Evolutionary conservation across 2,888 invertebrate species (phyloP).

Genomic region (Lucinisca nassula): DNA sequence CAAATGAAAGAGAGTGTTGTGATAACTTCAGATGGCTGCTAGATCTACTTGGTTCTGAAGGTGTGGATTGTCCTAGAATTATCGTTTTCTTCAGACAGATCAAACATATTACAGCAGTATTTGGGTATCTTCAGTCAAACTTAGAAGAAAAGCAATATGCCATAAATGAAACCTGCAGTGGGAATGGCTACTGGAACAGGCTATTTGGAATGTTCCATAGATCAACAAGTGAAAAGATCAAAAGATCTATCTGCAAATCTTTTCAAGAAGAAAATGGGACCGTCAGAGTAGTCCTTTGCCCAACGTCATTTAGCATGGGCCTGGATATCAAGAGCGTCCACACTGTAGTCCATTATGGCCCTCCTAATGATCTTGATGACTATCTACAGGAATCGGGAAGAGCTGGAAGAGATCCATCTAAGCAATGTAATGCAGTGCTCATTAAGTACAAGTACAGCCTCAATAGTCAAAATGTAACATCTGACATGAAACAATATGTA

Average conservation of each 20-base stretch:
- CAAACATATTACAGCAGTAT: constrained; percentile 29
- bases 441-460: constrained; percentile 13
- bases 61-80: constrained; percentile 8
- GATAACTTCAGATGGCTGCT: constrained; percentile 26
- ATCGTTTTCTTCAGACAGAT: constrained; percentile 40
- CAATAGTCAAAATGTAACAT: constrained; percentile 24
- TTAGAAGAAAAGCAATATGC: constrained; percentile 10
- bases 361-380: constrained; percentile 34
- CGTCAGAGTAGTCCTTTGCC: constrained; percentile 29
- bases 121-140: constrained; percentile 12
- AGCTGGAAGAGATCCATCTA: constrained; percentile 30
- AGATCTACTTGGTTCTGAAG: background rate
- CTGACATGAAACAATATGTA: constrained; percentile 29
- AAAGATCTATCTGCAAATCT: background rate
- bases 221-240: background rate
- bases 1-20: background rate
- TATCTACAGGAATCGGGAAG: constrained; percentile 52
- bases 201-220: constrained; percentile 39
- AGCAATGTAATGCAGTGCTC: background rate
- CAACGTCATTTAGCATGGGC: constrained; percentile 45
- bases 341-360: constrained; percentile 39
- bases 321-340: constrained; percentile 9
- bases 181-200: constrained; percentile 30
- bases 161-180: background rate
- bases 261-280: constrained; percentile 13